These are phyloP conservation scores for Lysandra coridon DNA, from an alignment of 2,888 invertebrate genomes.

Conservation along the genomic window DNA sequence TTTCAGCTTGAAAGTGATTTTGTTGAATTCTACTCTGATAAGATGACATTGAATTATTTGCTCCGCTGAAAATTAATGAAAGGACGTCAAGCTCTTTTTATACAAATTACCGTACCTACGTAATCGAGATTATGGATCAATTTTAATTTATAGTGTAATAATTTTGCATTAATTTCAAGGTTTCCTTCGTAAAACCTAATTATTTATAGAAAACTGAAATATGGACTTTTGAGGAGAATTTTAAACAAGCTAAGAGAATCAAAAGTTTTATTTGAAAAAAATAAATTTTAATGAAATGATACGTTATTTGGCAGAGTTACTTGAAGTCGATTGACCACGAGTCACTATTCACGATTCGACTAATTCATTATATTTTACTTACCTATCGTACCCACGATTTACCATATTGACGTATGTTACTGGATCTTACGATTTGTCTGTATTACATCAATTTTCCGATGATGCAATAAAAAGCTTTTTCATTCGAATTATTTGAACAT, in stretches of 20 bases:
- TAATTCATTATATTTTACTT: too few species aligned
- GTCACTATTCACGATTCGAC: too few species aligned
- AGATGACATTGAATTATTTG: slow-evolving; percentile 41
- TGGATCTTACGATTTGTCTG: too few species aligned
- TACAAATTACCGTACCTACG: slow-evolving; percentile 32
- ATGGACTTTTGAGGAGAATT: too few species aligned
- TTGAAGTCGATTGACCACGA: neutral
- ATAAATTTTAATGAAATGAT: too few species aligned
- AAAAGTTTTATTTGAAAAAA: too few species aligned
- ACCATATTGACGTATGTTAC: too few species aligned
- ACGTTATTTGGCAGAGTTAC: neutral
- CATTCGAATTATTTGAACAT: neutral
- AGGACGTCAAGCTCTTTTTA: slow-evolving; percentile 36
- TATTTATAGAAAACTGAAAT: too few species aligned
- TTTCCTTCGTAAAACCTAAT: neutral
- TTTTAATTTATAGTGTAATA: slow-evolving; percentile 50
- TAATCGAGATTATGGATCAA: slow-evolving; percentile 14
- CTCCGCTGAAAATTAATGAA: slow-evolving; percentile 38
- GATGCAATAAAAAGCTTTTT: too few species aligned
- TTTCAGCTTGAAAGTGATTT: slow-evolving; percentile 41
- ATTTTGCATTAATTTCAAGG: neutral
- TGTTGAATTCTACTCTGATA: slow-evolving; percentile 37
- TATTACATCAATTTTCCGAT: neutral
- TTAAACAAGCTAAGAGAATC: too few species aligned
- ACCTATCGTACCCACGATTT: too few species aligned